These are phyloP conservation scores for Neofelis nebulosa DNA, from an alignment of 2,113 vertebrate genomes.

Conservation along the genomic window DNA sequence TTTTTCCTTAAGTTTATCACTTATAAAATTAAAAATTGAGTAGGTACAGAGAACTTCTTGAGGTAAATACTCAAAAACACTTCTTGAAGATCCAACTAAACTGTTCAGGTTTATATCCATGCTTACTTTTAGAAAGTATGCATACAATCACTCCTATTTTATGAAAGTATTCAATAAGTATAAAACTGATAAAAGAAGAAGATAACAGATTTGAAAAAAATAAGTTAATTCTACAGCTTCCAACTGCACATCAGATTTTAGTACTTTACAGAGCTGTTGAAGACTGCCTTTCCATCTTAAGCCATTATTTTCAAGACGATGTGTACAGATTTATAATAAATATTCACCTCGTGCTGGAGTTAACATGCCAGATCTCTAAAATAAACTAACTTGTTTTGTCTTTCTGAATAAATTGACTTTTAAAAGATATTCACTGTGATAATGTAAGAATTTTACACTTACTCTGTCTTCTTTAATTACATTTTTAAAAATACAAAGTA, in stretches of 20 bases:
- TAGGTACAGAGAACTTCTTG: neutral
- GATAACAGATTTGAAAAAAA: neutral
- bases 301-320: neutral
- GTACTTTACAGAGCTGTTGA: neutral
- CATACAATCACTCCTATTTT: neutral
- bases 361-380: neutral
- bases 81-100: neutral
- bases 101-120: neutral
- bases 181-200: neutral
- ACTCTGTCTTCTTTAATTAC: neutral
- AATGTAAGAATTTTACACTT: neutral
- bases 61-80: neutral
- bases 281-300: neutral
- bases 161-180: neutral
- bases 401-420: neutral
- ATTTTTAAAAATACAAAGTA: neutral
- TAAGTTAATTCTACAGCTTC: neutral
- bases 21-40: neutral
- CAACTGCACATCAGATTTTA: neutral
- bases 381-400: neutral
- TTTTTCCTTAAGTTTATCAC: neutral
- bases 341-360: neutral
- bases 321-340: neutral
- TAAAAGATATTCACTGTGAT: neutral
- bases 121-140: neutral